phyloP scores from a whole-genome alignment of 2,113 vertebrate species.

The Vidua chalybeata region DNA sequence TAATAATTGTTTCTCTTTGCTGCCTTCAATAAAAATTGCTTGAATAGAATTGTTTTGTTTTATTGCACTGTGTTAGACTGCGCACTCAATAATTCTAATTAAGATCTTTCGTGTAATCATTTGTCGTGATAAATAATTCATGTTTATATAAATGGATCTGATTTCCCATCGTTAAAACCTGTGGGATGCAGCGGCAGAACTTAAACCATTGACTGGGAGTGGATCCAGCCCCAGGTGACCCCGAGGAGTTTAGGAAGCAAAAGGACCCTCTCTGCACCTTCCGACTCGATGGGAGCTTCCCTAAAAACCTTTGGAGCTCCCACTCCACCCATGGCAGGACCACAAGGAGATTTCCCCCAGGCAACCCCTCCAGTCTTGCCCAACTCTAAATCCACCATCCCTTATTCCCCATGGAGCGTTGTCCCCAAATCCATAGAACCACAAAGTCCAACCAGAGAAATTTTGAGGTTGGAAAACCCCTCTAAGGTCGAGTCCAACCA shows the following conservation, averaged over 20 bases:
- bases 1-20: neutral
- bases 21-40: neutral
- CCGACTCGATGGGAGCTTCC: neutral
- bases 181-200: neutral
- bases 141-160: neutral
- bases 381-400: neutral
- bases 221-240: neutral
- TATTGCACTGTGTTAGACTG: rapidly evolving
- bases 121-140: neutral
- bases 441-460: too few relatives aligned
- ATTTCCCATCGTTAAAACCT: rapidly evolving
- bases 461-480: neutral
- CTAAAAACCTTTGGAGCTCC: neutral
- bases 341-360: neutral
- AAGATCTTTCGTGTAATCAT: rapidly evolving
- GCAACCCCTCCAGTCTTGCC: neutral
- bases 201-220: neutral
- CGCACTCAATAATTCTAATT: neutral
- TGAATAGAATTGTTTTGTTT: neutral
- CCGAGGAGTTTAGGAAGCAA: neutral
- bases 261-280: neutral
- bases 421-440: neutral
- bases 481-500: neutral
- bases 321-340: rapidly evolving
- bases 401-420: rapidly evolving